phyloP scores from a whole-genome alignment of 2,113 vertebrate species.

The Jaculus jaculus region DNA sequence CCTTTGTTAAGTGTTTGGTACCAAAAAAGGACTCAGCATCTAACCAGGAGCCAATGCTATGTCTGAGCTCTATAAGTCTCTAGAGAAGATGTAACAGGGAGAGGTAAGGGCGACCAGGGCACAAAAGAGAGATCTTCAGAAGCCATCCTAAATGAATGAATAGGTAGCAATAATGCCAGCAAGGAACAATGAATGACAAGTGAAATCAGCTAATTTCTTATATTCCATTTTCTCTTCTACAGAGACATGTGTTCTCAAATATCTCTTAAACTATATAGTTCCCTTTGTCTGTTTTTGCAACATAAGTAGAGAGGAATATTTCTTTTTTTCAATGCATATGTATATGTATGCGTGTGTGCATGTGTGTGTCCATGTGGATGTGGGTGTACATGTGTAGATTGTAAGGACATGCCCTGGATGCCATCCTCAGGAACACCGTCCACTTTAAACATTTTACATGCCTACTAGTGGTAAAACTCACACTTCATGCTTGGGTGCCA shows the following conservation, averaged over 20 bases:
- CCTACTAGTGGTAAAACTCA: no score
- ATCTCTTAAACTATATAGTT: neutral
- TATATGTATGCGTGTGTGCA: no score
- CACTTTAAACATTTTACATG: no score
- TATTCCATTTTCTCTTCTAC: neutral
- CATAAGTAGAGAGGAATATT: neutral
- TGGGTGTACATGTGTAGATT: no score
- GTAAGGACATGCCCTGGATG: no score
- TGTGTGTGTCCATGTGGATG: no score
- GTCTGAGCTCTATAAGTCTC: neutral
- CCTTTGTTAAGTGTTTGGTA: neutral
- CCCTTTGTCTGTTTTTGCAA: neutral
- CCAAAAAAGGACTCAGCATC: neutral
- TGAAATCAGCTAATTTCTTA: neutral
- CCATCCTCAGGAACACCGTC: no score
- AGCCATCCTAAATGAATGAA: neutral
- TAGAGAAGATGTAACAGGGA: neutral
- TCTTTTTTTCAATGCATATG: no score
- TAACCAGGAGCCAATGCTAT: neutral
- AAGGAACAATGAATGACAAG: neutral
- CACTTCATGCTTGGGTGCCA: no score
- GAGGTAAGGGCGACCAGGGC: neutral
- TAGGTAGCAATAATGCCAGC: neutral
- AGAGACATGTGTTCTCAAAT: neutral
- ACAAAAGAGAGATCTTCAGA: neutral